phyloP scores from a whole-genome alignment of 2,888 invertebrate genomes.

The Alitta virens region DNA sequence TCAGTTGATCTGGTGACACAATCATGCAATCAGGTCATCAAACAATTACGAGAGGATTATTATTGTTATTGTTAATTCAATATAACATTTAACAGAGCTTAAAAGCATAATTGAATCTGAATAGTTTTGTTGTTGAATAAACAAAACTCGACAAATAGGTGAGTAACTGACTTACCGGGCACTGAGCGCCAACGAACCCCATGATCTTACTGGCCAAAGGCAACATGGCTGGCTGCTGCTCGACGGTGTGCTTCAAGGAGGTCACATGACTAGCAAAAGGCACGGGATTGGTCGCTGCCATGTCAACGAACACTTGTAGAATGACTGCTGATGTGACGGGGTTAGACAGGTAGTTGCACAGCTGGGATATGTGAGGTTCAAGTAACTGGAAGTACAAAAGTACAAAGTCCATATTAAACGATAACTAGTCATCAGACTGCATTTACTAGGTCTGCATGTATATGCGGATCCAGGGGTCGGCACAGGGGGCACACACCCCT shows the following conservation, averaged over 20 bases:
- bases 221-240: conserved; percentile 47
- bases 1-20: too few relatives aligned
- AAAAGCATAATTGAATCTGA: too few relatives aligned
- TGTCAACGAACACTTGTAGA: conserved; percentile 72
- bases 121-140: too few relatives aligned
- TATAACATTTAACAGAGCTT: too few relatives aligned
- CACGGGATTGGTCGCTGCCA: conserved; percentile 71
- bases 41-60: too few relatives aligned
- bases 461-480: too few relatives aligned
- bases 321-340: conserved; percentile 66
- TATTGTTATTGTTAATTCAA: too few relatives aligned
- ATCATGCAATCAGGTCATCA: too few relatives aligned
- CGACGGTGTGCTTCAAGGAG: conserved; percentile 64
- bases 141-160: neutral
- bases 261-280: conserved; percentile 72
- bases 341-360: conserved; percentile 72
- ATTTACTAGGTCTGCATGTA: too few relatives aligned
- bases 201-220: conserved; percentile 52
- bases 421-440: too few relatives aligned
- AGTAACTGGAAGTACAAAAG: conserved; percentile 67
- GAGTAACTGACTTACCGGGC: conserved; percentile 42
- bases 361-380: conserved; percentile 77
- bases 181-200: conserved; percentile 55
- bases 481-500: too few relatives aligned
- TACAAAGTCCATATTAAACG: neutral